Conservation (phyloP, 2,113 vertebrate genomes). For the Melanocharis versteri region DNA sequence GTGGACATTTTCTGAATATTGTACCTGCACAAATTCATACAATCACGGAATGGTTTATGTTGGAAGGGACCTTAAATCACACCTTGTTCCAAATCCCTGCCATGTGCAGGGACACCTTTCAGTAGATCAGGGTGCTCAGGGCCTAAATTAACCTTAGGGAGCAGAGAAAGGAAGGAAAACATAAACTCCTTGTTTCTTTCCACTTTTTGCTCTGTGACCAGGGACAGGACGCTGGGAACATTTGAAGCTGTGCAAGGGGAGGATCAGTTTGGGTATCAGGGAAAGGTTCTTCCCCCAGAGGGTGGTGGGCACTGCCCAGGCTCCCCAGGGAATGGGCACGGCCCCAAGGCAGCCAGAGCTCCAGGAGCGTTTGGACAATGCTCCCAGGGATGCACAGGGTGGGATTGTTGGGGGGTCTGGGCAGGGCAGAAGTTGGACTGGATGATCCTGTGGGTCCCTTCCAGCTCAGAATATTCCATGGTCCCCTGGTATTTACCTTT, state of each 20-base stretch:
- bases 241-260: rapidly evolving
- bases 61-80: not conserved
- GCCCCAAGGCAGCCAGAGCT: not conserved
- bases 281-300: not conserved
- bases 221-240: not conserved
- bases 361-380: rapidly evolving
- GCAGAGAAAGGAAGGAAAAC: not conserved
- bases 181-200: not conserved
- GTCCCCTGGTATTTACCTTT: not conserved
- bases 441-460: not conserved
- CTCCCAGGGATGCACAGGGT: not conserved
- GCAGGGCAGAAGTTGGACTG: not conserved
- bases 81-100: not conserved
- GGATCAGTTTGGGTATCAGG: rapidly evolving
- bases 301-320: not conserved
- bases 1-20: not conserved
- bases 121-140: not conserved
- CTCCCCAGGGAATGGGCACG: not conserved
- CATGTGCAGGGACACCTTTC: not conserved
- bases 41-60: not conserved
- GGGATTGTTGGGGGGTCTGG: not conserved
- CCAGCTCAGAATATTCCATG: not conserved
- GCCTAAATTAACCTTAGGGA: not conserved
- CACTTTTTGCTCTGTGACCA: not conserved
- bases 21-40: not conserved